Conservation (phyloP, 2,888 invertebrate species). For the Scaptomyza tumidula region DNA sequence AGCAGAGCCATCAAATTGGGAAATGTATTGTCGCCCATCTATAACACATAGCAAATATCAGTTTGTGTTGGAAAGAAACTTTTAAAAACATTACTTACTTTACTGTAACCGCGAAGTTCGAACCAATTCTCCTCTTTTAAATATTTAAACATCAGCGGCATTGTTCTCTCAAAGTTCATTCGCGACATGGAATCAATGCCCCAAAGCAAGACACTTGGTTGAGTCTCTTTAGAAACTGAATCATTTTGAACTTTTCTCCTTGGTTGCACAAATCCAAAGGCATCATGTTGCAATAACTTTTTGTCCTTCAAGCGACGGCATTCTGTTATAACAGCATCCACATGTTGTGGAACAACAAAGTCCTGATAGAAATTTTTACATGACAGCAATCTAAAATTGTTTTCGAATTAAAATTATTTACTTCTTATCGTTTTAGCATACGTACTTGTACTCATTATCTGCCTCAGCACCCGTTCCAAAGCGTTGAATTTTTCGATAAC, state of each 20-base stretch:
- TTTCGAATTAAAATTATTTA: not conserved
- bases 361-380: constrained; percentile 69
- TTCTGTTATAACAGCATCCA: constrained; percentile 70
- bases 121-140: constrained; percentile 88
- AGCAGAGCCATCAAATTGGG: constrained; percentile 94
- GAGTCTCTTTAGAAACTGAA: constrained; percentile 43
- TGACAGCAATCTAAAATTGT: constrained; percentile 57
- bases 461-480: constrained; percentile 64
- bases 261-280: constrained; percentile 86
- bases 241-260: not conserved
- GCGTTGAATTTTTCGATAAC: constrained; percentile 79
- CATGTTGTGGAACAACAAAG: constrained; percentile 65
- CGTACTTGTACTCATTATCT: constrained; percentile 76
- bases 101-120: constrained; percentile 90
- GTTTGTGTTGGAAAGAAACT: not conserved
- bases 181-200: constrained; percentile 94
- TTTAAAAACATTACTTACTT: constrained; percentile 79
- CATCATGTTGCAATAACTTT: constrained; percentile 79
- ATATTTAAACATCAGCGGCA: constrained; percentile 89
- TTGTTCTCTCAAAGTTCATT: constrained; percentile 89
- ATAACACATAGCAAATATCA: constrained; percentile 13
- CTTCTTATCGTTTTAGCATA: not conserved
- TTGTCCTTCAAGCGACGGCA: constrained; percentile 82
- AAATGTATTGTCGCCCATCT: constrained; percentile 94
- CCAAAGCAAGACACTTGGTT: constrained; percentile 89